phyloP scores from a whole-genome alignment of 2,888 invertebrate genomes.

The Leucophenga montana region DNA sequence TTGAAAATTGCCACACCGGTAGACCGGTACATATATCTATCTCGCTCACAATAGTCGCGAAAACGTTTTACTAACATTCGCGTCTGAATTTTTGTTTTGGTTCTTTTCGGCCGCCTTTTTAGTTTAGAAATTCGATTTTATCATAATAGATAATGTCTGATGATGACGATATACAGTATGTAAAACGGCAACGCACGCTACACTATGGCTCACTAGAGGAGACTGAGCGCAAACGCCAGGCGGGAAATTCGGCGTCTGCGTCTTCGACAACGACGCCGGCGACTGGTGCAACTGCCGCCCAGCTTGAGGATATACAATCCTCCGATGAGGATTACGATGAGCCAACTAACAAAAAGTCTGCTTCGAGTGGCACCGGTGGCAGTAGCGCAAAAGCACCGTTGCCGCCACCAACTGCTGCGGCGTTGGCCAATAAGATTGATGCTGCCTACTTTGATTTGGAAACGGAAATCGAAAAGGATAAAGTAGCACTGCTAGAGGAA shows the following conservation, averaged over 20 bases:
- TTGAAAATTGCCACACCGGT: no score
- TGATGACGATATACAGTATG: slow-evolving; percentile 81
- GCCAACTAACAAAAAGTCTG: slow-evolving; percentile 63
- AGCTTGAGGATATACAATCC: slow-evolving; percentile 76
- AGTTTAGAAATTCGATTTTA: slow-evolving; percentile 59
- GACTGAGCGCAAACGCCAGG: slow-evolving; percentile 81
- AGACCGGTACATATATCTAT: no score
- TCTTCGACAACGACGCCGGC: slow-evolving; percentile 36
- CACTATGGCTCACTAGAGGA: slow-evolving; percentile 95
- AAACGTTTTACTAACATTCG: slow-evolving; percentile 53
- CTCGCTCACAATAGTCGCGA: neutral
- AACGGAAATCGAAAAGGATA: slow-evolving; percentile 81
- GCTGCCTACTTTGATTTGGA: slow-evolving; percentile 74
- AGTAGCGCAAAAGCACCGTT: slow-evolving; percentile 31
- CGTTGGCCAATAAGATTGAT: slow-evolving; percentile 66
- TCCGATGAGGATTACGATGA: slow-evolving; percentile 78
- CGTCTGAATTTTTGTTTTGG: slow-evolving; percentile 55
- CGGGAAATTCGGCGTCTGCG: slow-evolving; percentile 38
- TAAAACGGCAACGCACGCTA: slow-evolving; percentile 84
- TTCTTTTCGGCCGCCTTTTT: slow-evolving; percentile 58
- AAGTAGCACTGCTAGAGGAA: slow-evolving; percentile 93
- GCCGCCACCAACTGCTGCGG: slow-evolving; percentile 59
- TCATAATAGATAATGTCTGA: slow-evolving; percentile 80
- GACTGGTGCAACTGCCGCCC: slow-evolving; percentile 34
- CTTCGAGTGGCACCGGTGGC: neutral